Evolutionary conservation across 2,797 vertebrate genomes (phyloP), one percentile per base, ranked within the genome.

Genomic region (Phoebastria nigripes): DNA sequence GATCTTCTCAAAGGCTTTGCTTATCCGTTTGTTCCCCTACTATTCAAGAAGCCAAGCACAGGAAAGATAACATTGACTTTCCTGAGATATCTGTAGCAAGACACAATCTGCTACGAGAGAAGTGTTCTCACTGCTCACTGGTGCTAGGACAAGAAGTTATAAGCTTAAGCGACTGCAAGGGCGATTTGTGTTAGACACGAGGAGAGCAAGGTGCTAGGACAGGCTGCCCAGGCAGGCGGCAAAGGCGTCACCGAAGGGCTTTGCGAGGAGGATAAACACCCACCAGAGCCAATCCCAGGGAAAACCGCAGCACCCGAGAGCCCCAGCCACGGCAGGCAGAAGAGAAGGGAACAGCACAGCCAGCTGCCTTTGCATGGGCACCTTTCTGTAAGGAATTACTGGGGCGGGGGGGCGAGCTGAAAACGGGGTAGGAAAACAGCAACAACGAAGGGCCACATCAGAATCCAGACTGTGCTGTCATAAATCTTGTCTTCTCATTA

Each of bases 281-380:
- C 6, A 0, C 3, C 63, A 26, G 63, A 25, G 56, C 22, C 2
- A 2, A 8, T 12, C 8, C 14, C 2, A 5, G 35, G 37, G 49
- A 59, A 35, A 19, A 24, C 35, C 4, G 33, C 44, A 26, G 62
- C 26, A 28, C 37, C 29, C 4, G 0, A 63, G 61, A 37, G 33
- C 25, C n/a, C n/a, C 52, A n/a, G 41, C 28, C 22, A 10, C 0
- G 5, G 37, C 37, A 6, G 39, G 41, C 18, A 28, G 55, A 31
- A 14, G 59, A 22, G 24, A 9, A 35, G 20, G 67, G 44, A 39
- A 20, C 52, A 59, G 52, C 37, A 42, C 10, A 3, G 29, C 17
- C 1, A 1, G 33, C 31, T 21, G 37, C 51, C 77, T 15, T 17
- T 20, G 44, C 31, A 12, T 1, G 0, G 58, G 51, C 81, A 26